phyloP scores from a whole-genome alignment of 2,113 vertebrate species.

The Microcebus lehilahytsara region DNA sequence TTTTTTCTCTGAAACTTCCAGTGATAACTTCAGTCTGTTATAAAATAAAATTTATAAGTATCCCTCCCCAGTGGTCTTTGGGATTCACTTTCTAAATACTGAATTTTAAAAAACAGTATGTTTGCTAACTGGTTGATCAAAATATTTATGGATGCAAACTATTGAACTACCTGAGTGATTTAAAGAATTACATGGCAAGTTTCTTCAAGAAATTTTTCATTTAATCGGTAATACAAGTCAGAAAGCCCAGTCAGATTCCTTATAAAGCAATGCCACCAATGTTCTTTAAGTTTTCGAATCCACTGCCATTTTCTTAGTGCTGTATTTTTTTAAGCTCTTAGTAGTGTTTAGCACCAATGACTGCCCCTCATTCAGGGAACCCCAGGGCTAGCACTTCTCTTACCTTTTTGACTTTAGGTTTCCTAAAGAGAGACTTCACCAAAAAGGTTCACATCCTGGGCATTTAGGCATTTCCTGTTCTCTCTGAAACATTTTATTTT shows the following conservation, averaged over 20 bases:
- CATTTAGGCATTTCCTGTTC: neutral
- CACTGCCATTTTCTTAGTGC: neutral
- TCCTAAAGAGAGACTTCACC: neutral
- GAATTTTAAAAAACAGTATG: neutral
- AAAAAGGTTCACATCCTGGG: neutral
- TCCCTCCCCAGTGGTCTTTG: neutral
- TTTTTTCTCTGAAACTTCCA: neutral
- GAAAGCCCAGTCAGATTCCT: neutral
- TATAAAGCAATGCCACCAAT: neutral
- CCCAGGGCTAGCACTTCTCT: neutral
- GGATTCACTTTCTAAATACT: conserved; percentile 13
- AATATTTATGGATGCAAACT: neutral
- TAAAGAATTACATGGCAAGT: neutral
- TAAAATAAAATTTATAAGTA: neutral
- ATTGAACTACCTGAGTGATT: neutral
- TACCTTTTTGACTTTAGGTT: neutral
- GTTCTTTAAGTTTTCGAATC: neutral
- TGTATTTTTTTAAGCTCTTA: neutral
- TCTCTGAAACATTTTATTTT: neutral
- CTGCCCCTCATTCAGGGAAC: neutral
- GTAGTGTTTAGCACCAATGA: neutral
- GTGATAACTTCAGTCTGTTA: neutral
- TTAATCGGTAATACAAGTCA: neutral
- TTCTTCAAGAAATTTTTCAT: conserved; percentile 20
- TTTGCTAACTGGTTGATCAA: neutral